A percentile compares a stretch with the other conserved stretches of the same genome.
Conservation (phyloP, 1,140 invertebrate species). For the Ceratitis capitata region DNA sequence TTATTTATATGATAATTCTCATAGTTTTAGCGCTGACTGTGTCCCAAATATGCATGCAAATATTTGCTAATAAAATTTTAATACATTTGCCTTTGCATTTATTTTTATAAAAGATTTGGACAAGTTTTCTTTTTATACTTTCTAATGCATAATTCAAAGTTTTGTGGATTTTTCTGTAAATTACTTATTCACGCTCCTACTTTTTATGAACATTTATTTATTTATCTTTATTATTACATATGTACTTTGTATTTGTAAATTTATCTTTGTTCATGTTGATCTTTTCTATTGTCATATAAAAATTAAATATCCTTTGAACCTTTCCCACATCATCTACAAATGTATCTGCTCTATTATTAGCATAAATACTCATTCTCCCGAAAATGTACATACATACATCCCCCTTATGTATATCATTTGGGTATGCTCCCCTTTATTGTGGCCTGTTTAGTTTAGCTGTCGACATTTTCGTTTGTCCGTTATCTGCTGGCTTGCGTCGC, state of each 20-base stretch:
- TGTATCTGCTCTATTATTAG: too few species aligned
- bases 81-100: constrained; percentile 9
- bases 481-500: neutral
- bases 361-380: too few species aligned
- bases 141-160: constrained; percentile 38
- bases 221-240: neutral
- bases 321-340: too few species aligned
- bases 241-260: too few species aligned
- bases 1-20: neutral
- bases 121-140: constrained; percentile 13
- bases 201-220: neutral
- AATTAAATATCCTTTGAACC: neutral
- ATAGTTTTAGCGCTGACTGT: neutral
- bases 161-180: neutral
- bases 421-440: too few species aligned
- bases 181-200: neutral
- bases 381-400: too few species aligned
- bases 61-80: constrained; percentile 36
- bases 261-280: neutral
- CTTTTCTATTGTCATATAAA: constrained; percentile 10
- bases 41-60: constrained; percentile 5
- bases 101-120: neutral
- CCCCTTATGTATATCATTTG: too few species aligned
- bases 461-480: constrained; percentile 29
- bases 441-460: neutral